These are phyloP conservation scores for Conchocele bisecta DNA, from an alignment of 2,888 invertebrate genomes.

Conservation along the genomic window DNA sequence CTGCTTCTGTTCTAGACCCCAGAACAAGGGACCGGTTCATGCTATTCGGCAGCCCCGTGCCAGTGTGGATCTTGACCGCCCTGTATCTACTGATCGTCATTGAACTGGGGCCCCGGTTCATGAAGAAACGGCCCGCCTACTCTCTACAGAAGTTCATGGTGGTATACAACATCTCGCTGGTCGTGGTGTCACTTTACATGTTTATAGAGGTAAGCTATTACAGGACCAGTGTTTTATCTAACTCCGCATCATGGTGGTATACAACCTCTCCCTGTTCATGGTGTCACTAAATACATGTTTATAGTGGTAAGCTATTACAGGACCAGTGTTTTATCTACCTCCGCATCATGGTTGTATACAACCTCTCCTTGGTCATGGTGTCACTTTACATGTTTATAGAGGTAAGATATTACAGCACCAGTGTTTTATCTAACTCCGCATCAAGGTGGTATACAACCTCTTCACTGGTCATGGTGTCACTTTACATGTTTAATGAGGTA, in stretches of 20 bases:
- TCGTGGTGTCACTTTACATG: slow-evolving; percentile 91
- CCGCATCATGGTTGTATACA: slow-evolving; percentile 93
- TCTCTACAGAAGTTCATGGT: slow-evolving; percentile 90
- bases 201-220: slow-evolving; percentile 89
- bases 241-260: too few species aligned
- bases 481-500: too few species aligned
- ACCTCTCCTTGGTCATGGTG: slow-evolving; percentile 90
- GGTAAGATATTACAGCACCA: too few species aligned
- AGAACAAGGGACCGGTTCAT: slow-evolving; percentile 79
- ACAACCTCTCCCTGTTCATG: too few species aligned
- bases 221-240: too few species aligned
- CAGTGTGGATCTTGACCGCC: slow-evolving; percentile 76
- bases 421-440: too few species aligned
- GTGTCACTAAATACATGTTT: too few species aligned
- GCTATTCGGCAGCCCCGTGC: slow-evolving; percentile 75
- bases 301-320: too few species aligned
- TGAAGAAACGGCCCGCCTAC: slow-evolving; percentile 90
- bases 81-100: slow-evolving; percentile 85
- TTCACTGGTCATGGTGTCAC: too few species aligned
- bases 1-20: slow-evolving; percentile 75
- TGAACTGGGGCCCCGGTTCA: slow-evolving; percentile 89
- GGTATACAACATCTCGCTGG: slow-evolving; percentile 93
- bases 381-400: slow-evolving; percentile 93
- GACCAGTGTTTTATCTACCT: too few species aligned
- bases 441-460: too few species aligned